These are phyloP conservation scores for Actinopyga echinites DNA, from an alignment of 53 echinoderm and acorn worm species.

Conservation along the genomic window DNA sequence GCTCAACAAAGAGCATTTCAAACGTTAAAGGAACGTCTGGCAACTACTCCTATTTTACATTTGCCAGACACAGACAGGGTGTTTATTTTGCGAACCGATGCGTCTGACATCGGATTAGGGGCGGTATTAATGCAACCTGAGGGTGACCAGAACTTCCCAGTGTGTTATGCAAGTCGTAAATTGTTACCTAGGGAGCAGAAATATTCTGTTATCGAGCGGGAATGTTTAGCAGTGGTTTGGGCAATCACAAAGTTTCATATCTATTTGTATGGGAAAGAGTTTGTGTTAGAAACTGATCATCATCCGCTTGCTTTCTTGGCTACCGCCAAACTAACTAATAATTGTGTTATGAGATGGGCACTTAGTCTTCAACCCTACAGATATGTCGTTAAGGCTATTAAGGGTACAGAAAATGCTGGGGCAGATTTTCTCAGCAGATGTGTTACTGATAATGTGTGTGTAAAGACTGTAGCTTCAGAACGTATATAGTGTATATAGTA, in stretches of 20 bases:
- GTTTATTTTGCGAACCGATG: background rate
- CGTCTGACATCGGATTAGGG: background rate
- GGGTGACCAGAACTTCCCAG: background rate
- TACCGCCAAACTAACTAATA: too few relatives aligned
- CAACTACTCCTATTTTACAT: background rate
- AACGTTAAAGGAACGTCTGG: background rate
- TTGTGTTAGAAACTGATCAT: background rate
- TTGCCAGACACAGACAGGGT: background rate
- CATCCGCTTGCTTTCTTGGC: too few relatives aligned
- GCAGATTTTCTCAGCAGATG: conserved; percentile 26
- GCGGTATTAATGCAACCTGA: background rate
- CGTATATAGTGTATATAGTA: background rate
- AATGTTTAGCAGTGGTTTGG: background rate
- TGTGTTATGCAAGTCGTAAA: background rate
- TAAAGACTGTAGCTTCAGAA: background rate
- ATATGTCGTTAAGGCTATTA: conserved; percentile 35
- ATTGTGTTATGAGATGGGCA: background rate
- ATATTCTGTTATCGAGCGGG: background rate
- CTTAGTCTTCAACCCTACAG: conserved; percentile 39
- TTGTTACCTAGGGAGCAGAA: background rate
- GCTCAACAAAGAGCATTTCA: background rate
- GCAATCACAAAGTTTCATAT: background rate
- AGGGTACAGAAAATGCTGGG: conserved; percentile 43
- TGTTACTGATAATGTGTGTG: background rate
- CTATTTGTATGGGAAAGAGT: background rate